These are phyloP conservation scores for Pelodiscus sinensis DNA, from an alignment of 2,113 vertebrate genomes.

Conservation along the genomic window DNA sequence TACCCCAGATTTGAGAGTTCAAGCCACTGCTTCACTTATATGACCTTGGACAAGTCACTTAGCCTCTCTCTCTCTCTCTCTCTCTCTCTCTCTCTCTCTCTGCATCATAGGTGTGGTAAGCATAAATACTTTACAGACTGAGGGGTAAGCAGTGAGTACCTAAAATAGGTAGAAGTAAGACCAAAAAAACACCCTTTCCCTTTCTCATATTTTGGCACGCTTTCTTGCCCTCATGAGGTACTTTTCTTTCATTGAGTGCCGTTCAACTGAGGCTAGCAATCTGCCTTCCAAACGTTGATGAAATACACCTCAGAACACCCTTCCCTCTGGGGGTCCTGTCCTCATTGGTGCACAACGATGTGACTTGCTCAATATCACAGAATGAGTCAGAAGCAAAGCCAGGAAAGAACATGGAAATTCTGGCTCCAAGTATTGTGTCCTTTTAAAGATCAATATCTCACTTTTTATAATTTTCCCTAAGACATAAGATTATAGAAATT, in stretches of 20 bases:
- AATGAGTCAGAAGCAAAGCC: background rate
- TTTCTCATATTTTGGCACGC: background rate
- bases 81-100: background rate
- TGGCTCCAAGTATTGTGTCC: background rate
- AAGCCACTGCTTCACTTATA: rapidly evolving
- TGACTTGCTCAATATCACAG: background rate
- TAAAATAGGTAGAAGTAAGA: background rate
- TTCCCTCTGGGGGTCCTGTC: background rate
- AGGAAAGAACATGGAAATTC: background rate
- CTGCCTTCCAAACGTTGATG: background rate
- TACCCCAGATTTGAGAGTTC: background rate
- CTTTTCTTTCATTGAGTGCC: background rate
- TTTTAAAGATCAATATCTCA: background rate
- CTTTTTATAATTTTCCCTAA: background rate
- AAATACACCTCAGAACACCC: background rate
- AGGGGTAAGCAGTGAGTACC: background rate
- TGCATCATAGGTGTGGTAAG: background rate
- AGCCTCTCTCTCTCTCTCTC: background rate
- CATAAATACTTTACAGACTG: background rate
- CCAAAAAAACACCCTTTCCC: background rate
- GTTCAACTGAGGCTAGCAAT: background rate
- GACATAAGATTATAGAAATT: background rate
- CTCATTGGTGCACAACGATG: background rate
- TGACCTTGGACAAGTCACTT: background rate
- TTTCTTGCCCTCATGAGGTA: background rate